phyloP scores from a whole-genome alignment of 2,797 vertebrate genomes.

The Xenentodon cancila region DNA sequence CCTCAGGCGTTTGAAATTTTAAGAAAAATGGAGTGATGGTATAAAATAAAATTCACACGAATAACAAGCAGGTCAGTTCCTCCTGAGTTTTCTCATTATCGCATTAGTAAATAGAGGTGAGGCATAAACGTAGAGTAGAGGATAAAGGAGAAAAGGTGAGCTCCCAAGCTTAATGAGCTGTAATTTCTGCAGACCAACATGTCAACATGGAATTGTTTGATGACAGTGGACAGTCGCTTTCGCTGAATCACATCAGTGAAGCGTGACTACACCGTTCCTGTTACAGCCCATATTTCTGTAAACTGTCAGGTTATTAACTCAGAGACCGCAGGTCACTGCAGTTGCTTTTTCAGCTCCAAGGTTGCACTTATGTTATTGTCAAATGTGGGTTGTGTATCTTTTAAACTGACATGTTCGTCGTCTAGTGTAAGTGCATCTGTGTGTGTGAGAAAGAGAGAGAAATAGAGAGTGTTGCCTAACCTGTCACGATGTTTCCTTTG shows the following conservation, averaged over 20 bases:
- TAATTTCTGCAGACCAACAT: slow-evolving; percentile 44
- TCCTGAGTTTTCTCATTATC: no score
- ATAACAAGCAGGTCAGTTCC: no score
- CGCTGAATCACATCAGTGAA: slow-evolving; percentile 47
- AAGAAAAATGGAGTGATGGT: no score
- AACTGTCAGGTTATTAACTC: slow-evolving; percentile 23
- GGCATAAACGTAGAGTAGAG: no score
- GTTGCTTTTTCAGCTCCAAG: background rate
- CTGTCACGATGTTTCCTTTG: background rate
- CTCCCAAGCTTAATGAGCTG: slow-evolving; percentile 22
- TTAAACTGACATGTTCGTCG: background rate
- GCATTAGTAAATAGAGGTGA: no score
- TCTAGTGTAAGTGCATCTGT: background rate
- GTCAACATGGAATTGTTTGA: slow-evolving; percentile 34
- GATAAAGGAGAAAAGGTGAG: background rate
- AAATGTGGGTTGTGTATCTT: background rate
- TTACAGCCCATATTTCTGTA: background rate
- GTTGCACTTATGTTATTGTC: background rate
- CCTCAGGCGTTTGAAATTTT: no score
- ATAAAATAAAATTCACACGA: no score
- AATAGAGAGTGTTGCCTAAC: background rate
- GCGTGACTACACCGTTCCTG: slow-evolving; percentile 13
- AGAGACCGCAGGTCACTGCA: slow-evolving; percentile 7
- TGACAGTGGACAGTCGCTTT: slow-evolving; percentile 36
- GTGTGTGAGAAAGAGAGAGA: background rate